Base-by-base conservation (phyloP, 2,113 vertebrate species). In the Epinephelus moara region DNA sequence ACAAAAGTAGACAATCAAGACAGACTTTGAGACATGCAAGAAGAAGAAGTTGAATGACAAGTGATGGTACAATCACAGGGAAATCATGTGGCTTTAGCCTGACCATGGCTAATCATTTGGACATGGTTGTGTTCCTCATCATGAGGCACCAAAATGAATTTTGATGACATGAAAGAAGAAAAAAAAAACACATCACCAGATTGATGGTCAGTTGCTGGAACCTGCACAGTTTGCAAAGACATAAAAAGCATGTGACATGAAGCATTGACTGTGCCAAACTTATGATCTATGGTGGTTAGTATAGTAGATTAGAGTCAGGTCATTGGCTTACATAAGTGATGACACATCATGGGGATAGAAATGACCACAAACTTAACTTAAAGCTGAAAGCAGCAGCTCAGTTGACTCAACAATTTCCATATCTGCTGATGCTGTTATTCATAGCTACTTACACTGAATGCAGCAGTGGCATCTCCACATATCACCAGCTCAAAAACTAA, bases 391-490 rank as follows among this genome's bases (percentile, higher is more conserved):
- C 55, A 23, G 50, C 50, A 37, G 33, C 23, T 23, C 33, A 55
- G 50, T 73, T 72, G 56, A 82, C 45, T 80, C 63, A 73, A 57
- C 67, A 67, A 21, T 63, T 70, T 63, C 55, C 12, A 40, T 42
- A 72, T 59, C 23, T 78, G 69, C 75, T 78, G 77, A 67, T 19
- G 18, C 40, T 18, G 21, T 77, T 55, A 40, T 50, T 45, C 40
- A 52, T 9, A 23, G 61, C 18, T 21, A 1, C 13, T 19, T 18
- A 33, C 27, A 52, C 17, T 27, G 21, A 62, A 53, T 33, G 61
- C 66, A 69, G n/a, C 56, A 18, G 72, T 37, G 27, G 23, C 71
- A 55, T 57, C 64, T 52, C 78, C 40, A 59, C 50, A 75, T 60
- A 61, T 49, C 25, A 45, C 33, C 53, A 50, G 64, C 66, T 69